Conservation (phyloP, 2,888 invertebrate genomes). For the Pyralis farinalis region DNA sequence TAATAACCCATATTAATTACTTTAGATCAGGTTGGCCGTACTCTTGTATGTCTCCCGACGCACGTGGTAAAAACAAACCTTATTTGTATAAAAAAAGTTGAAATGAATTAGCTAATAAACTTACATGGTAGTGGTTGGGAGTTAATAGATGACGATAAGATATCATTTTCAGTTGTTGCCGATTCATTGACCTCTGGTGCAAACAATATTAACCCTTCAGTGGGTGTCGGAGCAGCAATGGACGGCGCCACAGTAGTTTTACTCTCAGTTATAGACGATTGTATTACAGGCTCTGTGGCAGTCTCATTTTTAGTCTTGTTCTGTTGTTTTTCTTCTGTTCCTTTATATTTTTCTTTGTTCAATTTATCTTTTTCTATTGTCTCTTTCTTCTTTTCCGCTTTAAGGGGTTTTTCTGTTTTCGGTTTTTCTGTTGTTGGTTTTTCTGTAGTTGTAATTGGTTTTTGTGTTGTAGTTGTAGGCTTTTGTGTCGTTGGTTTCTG, state of each 20-base stretch:
- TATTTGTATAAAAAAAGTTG: neutral
- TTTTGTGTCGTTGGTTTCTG: slow-evolving; percentile 26
- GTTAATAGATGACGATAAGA: slow-evolving; percentile 57
- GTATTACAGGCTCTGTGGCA: slow-evolving; percentile 43
- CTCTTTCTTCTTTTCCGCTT: slow-evolving; percentile 64
- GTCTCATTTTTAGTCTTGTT: slow-evolving; percentile 46
- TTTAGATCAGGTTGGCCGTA: neutral
- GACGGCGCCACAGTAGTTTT: slow-evolving; percentile 26
- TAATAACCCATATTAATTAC: neutral
- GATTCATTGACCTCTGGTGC: slow-evolving; percentile 32
- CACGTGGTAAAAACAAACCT: neutral
- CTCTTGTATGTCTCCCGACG: neutral
- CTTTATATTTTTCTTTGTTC: slow-evolving; percentile 36
- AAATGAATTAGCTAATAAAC: slow-evolving; percentile 23
- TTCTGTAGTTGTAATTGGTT: slow-evolving; percentile 28
- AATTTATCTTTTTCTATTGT: slow-evolving; percentile 51
- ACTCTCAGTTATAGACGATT: slow-evolving; percentile 50
- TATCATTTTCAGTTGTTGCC: slow-evolving; percentile 23
- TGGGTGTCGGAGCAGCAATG: slow-evolving; percentile 58
- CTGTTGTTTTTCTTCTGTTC: slow-evolving; percentile 37
- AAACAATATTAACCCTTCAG: slow-evolving; percentile 47
- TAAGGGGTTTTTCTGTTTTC: slow-evolving; percentile 39
- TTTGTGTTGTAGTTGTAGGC: slow-evolving; percentile 32
- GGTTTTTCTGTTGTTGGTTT: slow-evolving; percentile 29
- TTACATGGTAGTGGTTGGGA: slow-evolving; percentile 57